phyloP scores from a whole-genome alignment of 2,797 vertebrate species.

The Valencia hispanica region DNA sequence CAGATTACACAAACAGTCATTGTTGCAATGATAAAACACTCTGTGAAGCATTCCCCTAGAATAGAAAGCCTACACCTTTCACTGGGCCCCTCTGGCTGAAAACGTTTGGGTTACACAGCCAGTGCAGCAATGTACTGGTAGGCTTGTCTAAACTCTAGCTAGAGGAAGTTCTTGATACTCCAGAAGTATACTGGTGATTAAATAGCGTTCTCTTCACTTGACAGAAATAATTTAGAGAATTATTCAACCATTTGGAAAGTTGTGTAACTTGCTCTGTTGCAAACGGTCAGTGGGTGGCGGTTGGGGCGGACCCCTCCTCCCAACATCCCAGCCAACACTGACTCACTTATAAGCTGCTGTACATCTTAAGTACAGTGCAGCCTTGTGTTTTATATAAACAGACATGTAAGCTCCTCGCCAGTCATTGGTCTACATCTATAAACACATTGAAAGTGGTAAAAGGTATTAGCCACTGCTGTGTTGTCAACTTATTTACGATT shows the following conservation, averaged over 20 bases:
- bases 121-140: neutral
- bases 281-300: neutral
- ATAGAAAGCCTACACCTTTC: constrained; percentile 56
- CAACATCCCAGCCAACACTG: neutral
- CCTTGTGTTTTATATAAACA: neutral
- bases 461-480: neutral
- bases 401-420: neutral
- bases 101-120: constrained; percentile 46
- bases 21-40: constrained; percentile 46
- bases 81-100: constrained; percentile 30
- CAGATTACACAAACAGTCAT: constrained; percentile 28
- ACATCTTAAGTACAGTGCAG: neutral
- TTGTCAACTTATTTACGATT: no score
- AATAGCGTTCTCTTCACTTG: neutral
- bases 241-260: neutral
- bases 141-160: neutral
- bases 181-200: neutral
- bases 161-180: neutral
- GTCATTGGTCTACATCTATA: neutral
- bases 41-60: constrained; percentile 30
- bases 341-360: neutral
- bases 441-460: neutral
- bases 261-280: neutral
- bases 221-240: neutral
- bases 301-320: neutral